Percentiles rank a stretch among this genome's conserved stretches.
These are phyloP conservation scores for Luidia sarsii DNA, from an alignment of 53 echinoderm and acorn worm genomes.

Conservation along the genomic window DNA sequence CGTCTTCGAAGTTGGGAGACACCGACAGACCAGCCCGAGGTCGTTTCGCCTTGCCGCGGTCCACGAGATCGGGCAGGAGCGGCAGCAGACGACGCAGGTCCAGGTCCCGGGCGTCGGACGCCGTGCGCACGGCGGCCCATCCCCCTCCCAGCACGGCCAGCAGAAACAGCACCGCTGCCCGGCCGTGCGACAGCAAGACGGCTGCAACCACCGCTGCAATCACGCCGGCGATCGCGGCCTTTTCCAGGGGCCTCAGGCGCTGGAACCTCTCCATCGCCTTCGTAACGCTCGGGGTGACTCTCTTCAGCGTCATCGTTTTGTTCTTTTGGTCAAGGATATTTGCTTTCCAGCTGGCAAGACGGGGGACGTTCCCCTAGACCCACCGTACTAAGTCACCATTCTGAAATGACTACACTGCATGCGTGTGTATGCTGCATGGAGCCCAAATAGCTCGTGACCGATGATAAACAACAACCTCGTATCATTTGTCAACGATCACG, in stretches of 20 bases:
- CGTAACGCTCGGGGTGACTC: background rate
- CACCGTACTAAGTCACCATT: no score
- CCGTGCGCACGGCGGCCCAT: constrained; percentile 10
- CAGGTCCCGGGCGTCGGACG: background rate
- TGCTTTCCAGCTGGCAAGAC: no score
- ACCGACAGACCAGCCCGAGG: background rate
- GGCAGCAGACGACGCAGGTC: background rate
- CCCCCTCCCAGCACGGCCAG: constrained; percentile 8
- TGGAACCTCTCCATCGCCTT: constrained; percentile 13
- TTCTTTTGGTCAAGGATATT: background rate
- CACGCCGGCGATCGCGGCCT: background rate
- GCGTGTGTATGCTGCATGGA: background rate
- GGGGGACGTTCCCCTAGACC: no score
- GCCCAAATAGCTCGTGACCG: background rate
- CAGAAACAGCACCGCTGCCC: constrained; percentile 1
- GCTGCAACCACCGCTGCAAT: background rate
- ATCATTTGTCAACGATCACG: no score
- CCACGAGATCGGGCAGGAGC: constrained; percentile 24
- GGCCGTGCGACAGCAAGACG: background rate
- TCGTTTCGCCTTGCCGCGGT: constrained; percentile 8
- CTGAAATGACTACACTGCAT: no score
- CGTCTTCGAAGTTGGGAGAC: background rate
- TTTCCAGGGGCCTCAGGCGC: background rate
- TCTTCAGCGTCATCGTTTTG: constrained; percentile 13
- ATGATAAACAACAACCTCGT: no score